Evolutionary conservation across 64 coral and sea anemone species (phyloP), one percentile per base, ranked within the genome.

Genomic region (Acropora yongei): DNA sequence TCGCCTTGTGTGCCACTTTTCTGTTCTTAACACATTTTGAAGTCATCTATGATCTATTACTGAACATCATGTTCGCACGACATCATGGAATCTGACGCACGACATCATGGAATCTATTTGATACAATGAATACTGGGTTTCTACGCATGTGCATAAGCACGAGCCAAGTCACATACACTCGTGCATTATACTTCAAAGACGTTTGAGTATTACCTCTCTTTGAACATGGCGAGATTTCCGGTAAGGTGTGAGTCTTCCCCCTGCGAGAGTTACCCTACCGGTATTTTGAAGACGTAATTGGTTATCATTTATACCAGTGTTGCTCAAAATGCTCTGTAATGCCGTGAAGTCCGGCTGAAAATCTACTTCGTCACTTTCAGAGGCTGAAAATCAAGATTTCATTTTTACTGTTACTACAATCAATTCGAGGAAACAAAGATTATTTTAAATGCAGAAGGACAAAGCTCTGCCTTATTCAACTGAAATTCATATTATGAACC

Each of bases 241-340:
- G 49, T 80, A 82, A 49, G 93, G 77, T 53, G 89, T 87, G 39
- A 80, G 55, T 12, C 47, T 44, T 13, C 75, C 55, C 7, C 67
- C 79, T 41, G 83, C 93, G 2, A 90, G 57, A 17, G 82, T 95
- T 63, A 79, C 55, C 80, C 88, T 86, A 9, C 82, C 86, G 8
- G 93, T 66, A 20, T 20, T 79, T 78, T 83, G 79, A 68, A 41
- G 46, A 8, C 49, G 86, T 18, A 81, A 10, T 44, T 73, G 92
- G 11, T 61, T 78, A 8, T 81, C 48, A 61, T 12, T 49, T 57
- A 93, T 91, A 5, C 93, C 93, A 55, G 83, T 91, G 46, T 88
- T 88, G 57, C 39, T 74, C 14, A 95, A 89, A 88, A 95, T 95
- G 45, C 93, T 95, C 18, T 91, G 89, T 14, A 95, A 77, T 17